Evolutionary conservation across 1,140 invertebrate species (phyloP).

Genomic region (Thalassaphorura encarpata): DNA sequence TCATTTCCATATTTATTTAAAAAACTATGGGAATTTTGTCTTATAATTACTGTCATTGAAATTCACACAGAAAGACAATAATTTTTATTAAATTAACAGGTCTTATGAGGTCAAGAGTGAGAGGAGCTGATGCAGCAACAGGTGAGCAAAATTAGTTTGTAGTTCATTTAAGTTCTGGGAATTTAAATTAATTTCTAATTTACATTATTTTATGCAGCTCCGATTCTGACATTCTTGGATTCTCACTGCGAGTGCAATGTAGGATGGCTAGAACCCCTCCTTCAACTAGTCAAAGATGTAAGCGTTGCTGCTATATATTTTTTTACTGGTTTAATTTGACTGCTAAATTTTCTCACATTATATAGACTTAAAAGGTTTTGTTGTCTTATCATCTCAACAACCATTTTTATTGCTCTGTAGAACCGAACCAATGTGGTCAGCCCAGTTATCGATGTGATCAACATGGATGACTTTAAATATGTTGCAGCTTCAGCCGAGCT

Average conservation of each 20-base stretch:
- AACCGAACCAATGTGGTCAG: conserved; percentile 82
- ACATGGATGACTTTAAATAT: conserved; percentile 96
- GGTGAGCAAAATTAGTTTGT: too few species aligned
- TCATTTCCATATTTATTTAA: too few species aligned
- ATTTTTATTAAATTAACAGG: conserved; percentile 7
- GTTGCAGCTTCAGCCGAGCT: conserved; percentile 83
- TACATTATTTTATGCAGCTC: too few species aligned
- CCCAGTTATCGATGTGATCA: conserved; percentile 95
- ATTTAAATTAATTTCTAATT: too few species aligned
- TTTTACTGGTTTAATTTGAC: neutral
- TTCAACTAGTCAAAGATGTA: conserved; percentile 78
- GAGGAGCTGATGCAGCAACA: conserved; percentile 79
- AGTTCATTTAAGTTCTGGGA: too few species aligned
- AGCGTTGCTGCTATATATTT: conserved; percentile 26
- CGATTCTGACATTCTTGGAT: conserved; percentile 91
- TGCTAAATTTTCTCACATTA: too few species aligned
- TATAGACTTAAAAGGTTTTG: too few species aligned
- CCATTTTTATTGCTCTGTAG: conserved; percentile 42
- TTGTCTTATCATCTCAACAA: too few species aligned
- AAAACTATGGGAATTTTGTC: too few species aligned
- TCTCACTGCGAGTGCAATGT: conserved; percentile 95
- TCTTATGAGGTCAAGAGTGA: conserved; percentile 23
- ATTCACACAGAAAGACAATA: neutral
- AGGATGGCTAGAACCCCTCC: conserved; percentile 88
- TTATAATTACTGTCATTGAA: too few species aligned